Evolutionary conservation across 2,888 invertebrate species (phyloP).

Genomic region (Buathra laborator): DNA sequence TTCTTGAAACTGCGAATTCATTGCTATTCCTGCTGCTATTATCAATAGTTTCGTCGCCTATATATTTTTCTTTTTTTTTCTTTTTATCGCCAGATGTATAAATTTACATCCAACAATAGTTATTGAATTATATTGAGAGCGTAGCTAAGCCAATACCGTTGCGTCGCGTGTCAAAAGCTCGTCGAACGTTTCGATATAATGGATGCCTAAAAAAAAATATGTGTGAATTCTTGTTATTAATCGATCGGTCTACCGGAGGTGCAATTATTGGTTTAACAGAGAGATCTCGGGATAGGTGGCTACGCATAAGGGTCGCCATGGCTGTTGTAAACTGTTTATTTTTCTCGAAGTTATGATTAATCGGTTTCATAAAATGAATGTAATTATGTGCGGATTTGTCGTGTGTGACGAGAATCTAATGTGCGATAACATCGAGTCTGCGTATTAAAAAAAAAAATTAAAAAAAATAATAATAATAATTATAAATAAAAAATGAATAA

Average conservation of each 20-base stretch:
- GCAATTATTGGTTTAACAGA: constrained; percentile 54
- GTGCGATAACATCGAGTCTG: constrained; percentile 26
- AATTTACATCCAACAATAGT: constrained; percentile 20
- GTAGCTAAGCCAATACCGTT: constrained; percentile 1
- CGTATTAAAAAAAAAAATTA: constrained; percentile 36
- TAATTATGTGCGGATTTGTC: constrained; percentile 26
- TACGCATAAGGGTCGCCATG: constrained; percentile 4
- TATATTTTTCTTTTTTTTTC: constrained; percentile 25
- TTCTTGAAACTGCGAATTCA: constrained; percentile 45
- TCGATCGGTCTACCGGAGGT: constrained; percentile 49
- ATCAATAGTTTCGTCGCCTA: constrained; percentile 24
- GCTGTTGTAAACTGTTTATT: constrained; percentile 25
- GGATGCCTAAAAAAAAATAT: background rate
- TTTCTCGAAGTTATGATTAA: constrained; percentile 27
- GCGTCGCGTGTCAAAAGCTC: constrained; percentile 6
- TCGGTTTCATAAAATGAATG: constrained; percentile 25
- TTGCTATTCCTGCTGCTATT: constrained; percentile 20
- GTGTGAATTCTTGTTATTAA: constrained; percentile 26
- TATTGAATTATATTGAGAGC: constrained; percentile 26
- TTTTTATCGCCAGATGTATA: constrained; percentile 7
- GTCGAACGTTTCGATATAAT: background rate
- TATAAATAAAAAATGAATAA: constrained; percentile 48
- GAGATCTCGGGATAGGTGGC: constrained; percentile 35
- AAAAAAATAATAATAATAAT: constrained; percentile 60
- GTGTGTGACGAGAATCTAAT: constrained; percentile 20